Conservation (phyloP, 2,888 invertebrate genomes). For the Operophtera brumata region DNA sequence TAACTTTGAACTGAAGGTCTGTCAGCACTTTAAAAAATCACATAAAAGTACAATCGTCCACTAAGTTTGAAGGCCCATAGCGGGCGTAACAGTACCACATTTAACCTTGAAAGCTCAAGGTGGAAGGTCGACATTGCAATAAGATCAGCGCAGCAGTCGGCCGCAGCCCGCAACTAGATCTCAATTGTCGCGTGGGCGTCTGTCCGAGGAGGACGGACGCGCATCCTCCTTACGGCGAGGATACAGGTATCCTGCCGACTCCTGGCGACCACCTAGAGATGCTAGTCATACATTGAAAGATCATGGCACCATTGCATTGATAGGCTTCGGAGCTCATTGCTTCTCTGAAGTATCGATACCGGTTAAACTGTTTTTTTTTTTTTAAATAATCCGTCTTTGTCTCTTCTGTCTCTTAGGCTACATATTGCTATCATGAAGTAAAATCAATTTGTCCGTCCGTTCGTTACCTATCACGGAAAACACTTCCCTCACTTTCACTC, state of each 20-base stretch:
- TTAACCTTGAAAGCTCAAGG: background rate
- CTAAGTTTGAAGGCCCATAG: too few species aligned
- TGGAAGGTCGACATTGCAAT: constrained; percentile 21
- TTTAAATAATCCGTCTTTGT: too few species aligned
- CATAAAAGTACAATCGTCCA: too few species aligned
- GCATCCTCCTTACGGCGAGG: constrained; percentile 70
- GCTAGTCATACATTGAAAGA: background rate
- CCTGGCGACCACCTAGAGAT: constrained; percentile 19
- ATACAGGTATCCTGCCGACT: constrained; percentile 62
- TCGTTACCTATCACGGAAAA: constrained; percentile 35
- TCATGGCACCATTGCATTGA: constrained; percentile 1
- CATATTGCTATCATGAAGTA: background rate
- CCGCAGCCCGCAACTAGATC: constrained; percentile 32
- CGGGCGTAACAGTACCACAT: too few species aligned
- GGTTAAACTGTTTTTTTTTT: too few species aligned
- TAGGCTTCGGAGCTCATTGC: background rate
- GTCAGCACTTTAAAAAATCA: too few species aligned
- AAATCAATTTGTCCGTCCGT: constrained; percentile 18
- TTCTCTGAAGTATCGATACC: too few species aligned
- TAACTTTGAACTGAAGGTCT: too few species aligned
- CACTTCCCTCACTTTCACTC: constrained; percentile 55
- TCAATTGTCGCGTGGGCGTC: constrained; percentile 35
- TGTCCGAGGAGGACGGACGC: constrained; percentile 59
- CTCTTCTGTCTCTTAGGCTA: too few species aligned
- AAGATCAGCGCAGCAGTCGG: constrained; percentile 25